A percentile compares a stretch with the other conserved stretches of the same genome.
phyloP scores from a whole-genome alignment of 1,140 invertebrate genomes.

The Popillia japonica region DNA sequence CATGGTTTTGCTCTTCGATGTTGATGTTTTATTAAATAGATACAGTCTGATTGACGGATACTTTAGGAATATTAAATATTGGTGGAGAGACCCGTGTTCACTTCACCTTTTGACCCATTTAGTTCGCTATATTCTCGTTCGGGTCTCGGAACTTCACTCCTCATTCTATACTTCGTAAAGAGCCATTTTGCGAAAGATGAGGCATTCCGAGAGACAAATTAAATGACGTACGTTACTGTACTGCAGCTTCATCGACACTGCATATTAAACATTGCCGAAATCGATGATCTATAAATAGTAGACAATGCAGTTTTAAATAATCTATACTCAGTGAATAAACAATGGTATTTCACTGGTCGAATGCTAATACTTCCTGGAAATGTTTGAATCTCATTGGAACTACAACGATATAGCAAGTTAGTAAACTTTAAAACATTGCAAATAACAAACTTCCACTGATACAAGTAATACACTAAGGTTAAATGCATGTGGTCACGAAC shows the following conservation, averaged over 20 bases:
- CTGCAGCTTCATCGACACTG: neutral
- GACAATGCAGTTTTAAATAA: too few relatives aligned
- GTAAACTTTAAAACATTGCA: too few relatives aligned
- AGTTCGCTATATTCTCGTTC: neutral
- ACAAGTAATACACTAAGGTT: too few relatives aligned
- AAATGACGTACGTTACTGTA: neutral
- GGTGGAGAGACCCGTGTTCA: slow-evolving; percentile 16
- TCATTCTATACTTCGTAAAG: neutral
- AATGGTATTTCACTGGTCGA: too few relatives aligned
- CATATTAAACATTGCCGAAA: neutral
- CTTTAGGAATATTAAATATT: slow-evolving; percentile 33
- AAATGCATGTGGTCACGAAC: too few relatives aligned
- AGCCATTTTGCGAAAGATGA: neutral
- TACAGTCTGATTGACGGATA: slow-evolving; percentile 30
- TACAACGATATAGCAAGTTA: too few relatives aligned
- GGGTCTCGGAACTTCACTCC: neutral
- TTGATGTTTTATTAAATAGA: slow-evolving; percentile 33
- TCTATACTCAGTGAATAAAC: too few relatives aligned
- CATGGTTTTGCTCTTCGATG: slow-evolving; percentile 32
- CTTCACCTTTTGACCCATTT: slow-evolving; percentile 33
- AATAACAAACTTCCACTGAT: too few relatives aligned
- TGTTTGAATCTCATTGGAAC: too few relatives aligned
- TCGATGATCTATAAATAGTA: too few relatives aligned
- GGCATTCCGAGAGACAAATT: neutral
- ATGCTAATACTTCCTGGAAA: too few relatives aligned